Conservation (phyloP, 2,888 invertebrate genomes). For the Enchytraeus crypticus region DNA sequence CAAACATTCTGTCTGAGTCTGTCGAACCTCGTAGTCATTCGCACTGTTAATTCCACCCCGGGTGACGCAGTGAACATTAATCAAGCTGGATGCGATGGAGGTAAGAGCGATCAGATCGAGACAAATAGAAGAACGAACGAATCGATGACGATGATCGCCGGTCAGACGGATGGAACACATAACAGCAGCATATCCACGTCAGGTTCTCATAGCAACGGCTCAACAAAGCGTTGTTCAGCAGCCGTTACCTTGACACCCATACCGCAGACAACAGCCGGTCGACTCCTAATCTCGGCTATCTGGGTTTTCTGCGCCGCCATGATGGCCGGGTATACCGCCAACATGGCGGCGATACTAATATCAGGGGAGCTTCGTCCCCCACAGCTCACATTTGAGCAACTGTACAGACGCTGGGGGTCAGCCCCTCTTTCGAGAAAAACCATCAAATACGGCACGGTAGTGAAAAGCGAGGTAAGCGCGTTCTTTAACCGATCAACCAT, state of each 20-base stretch:
- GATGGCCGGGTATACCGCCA: conserved; percentile 15
- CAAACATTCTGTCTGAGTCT: no score
- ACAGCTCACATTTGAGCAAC: not conserved
- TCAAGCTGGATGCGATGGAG: not conserved
- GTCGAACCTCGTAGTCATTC: no score
- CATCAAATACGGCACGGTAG: conserved; percentile 45
- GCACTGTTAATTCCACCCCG: no score
- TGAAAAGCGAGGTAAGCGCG: conserved; percentile 41
- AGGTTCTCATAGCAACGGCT: not conserved
- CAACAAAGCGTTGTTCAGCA: not conserved
- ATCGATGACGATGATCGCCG: not conserved
- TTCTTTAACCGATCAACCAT: conserved; percentile 43
- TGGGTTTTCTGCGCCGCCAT: conserved; percentile 41
- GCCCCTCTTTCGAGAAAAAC: conserved; percentile 36
- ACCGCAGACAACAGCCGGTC: conserved; percentile 58
- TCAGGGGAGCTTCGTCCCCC: conserved; percentile 1
- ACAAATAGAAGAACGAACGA: not conserved
- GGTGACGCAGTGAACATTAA: no score
- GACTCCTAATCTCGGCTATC: conserved; percentile 42
- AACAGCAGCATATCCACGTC: not conserved
- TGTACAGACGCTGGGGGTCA: conserved; percentile 13
- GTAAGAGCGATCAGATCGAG: not conserved
- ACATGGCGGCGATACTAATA: conserved; percentile 18
- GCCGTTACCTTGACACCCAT: not conserved
- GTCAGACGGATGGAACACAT: not conserved